A percentile compares a stretch with the other conserved stretches of the same genome.
phyloP scores from a whole-genome alignment of 2,888 invertebrate genomes.

The Apamea anceps region DNA sequence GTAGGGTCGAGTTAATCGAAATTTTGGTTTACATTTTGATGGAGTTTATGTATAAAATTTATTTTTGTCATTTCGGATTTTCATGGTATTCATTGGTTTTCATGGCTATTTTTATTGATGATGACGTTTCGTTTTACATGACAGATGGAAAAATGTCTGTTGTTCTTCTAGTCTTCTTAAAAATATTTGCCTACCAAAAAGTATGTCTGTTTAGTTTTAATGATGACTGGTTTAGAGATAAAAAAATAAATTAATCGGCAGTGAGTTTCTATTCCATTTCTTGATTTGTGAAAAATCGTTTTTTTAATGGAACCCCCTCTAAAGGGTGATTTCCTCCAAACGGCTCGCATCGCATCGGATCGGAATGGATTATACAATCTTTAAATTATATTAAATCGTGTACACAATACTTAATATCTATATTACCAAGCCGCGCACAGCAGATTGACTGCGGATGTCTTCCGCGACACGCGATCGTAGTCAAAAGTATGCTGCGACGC shows the following conservation, averaged over 20 bases:
- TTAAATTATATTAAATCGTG: too few relatives aligned
- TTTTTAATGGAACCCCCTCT: neutral
- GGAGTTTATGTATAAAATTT: neutral
- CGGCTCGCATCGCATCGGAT: too few relatives aligned
- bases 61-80: slow-evolving; percentile 23
- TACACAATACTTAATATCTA: too few relatives aligned
- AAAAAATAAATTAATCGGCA: neutral
- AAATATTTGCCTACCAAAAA: slow-evolving; percentile 19
- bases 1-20: slow-evolving; percentile 17
- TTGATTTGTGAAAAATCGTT: neutral
- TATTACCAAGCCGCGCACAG: too few relatives aligned
- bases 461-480: too few relatives aligned
- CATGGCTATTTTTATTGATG: neutral
- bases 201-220: slow-evolving; percentile 11
- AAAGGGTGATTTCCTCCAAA: too few relatives aligned
- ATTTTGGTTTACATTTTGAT: slow-evolving; percentile 54
- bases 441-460: too few relatives aligned
- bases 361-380: too few relatives aligned
- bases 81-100: slow-evolving; percentile 4
- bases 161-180: slow-evolving; percentile 35
- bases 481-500: too few relatives aligned
- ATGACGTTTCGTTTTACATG: slow-evolving; percentile 4
- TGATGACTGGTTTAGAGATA: slow-evolving; percentile 17
- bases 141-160: slow-evolving; percentile 20
- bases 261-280: neutral